Percentiles rank a stretch among this genome's conserved stretches.
phyloP scores from a whole-genome alignment of 2,888 invertebrate species.

The Eupithecia dodoneata region DNA sequence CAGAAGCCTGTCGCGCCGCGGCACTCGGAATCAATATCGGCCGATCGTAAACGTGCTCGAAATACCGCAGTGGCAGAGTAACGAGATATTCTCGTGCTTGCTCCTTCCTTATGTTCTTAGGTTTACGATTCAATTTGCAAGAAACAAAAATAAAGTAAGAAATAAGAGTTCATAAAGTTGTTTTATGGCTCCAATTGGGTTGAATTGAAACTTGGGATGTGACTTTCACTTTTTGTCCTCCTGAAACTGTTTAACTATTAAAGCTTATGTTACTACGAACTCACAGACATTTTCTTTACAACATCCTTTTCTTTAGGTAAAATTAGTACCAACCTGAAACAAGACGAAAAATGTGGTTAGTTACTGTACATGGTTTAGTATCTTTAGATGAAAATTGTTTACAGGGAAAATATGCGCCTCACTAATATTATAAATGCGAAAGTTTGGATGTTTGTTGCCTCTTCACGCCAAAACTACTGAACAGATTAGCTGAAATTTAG shows the following conservation, averaged over 20 bases:
- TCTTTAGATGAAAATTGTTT: background rate
- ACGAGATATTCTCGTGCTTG: slow-evolving; percentile 27
- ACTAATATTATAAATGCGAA: no score
- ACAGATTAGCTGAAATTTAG: no score
- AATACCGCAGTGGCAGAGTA: slow-evolving; percentile 35
- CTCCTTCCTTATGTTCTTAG: slow-evolving; percentile 31
- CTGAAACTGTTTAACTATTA: background rate
- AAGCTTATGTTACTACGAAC: background rate
- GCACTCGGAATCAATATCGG: slow-evolving; percentile 28
- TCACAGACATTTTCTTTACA: background rate
- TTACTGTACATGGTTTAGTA: background rate
- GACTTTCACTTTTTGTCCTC: slow-evolving; percentile 1
- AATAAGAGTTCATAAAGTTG: slow-evolving; percentile 12
- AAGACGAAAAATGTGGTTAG: slow-evolving; percentile 36
- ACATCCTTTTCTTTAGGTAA: background rate
- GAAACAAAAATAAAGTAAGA: slow-evolving; percentile 5
- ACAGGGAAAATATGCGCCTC: background rate
- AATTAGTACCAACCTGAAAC: slow-evolving; percentile 52
- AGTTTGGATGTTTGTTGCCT: no score
- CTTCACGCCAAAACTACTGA: no score
- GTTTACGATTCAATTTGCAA: slow-evolving; percentile 31
- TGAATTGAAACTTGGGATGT: background rate
- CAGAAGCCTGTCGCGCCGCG: slow-evolving; percentile 16
- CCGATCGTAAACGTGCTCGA: slow-evolving; percentile 39
- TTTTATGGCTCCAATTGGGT: slow-evolving; percentile 12